phyloP scores from a whole-genome alignment of 2,113 vertebrate species.

The Amphiprion percula region DNA sequence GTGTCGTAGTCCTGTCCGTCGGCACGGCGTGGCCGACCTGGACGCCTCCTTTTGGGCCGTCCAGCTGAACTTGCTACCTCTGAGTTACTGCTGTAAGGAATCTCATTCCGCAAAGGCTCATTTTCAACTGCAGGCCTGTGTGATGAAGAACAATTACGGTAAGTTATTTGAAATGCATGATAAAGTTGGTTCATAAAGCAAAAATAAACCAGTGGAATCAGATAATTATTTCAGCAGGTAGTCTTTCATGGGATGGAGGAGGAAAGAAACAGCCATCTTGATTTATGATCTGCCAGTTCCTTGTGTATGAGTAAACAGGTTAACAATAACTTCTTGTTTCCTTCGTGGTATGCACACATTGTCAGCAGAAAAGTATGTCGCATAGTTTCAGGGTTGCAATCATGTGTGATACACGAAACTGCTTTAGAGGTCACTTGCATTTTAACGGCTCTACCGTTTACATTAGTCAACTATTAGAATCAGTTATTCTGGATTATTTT shows the following conservation, averaged over 20 bases:
- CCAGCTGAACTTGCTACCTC: slow-evolving; percentile 76
- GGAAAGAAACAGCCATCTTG: slow-evolving; percentile 10
- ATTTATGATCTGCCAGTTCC: slow-evolving; percentile 1
- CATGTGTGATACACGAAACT: neutral
- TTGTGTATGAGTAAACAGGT: neutral
- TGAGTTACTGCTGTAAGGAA: slow-evolving; percentile 74
- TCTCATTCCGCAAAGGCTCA: slow-evolving; percentile 38
- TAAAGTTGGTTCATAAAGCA: neutral
- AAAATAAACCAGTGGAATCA: neutral
- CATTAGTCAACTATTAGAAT: neutral
- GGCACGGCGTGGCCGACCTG: slow-evolving; percentile 57
- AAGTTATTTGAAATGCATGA: neutral
- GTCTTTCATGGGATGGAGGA: neutral
- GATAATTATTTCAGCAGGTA: neutral
- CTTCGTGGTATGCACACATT: neutral
- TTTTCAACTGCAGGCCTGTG: slow-evolving; percentile 51
- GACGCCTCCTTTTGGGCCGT: slow-evolving; percentile 76
- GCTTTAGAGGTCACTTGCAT: neutral
- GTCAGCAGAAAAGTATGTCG: neutral
- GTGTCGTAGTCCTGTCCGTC: slow-evolving; percentile 86
- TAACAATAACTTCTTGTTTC: slow-evolving; percentile 17
- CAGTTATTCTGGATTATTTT: no score
- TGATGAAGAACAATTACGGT: neutral
- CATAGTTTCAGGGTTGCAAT: slow-evolving; percentile 10
- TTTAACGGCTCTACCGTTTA: neutral